Evolutionary conservation across 2,797 vertebrate species (phyloP), one percentile per base, ranked within the genome.

Genomic region (Urophycis tenuis): DNA sequence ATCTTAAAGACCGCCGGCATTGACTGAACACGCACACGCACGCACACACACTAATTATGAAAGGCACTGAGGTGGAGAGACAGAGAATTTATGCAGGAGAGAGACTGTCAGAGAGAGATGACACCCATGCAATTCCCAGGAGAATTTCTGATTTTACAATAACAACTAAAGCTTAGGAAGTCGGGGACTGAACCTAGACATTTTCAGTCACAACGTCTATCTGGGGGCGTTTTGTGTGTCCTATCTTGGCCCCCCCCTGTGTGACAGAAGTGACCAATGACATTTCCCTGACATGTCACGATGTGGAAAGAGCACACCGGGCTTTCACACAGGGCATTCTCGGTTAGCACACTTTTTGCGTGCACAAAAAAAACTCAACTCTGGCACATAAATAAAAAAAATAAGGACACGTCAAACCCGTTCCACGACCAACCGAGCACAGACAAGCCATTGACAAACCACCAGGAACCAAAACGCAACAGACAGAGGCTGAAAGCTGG

Each of bases 1-100:
- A 99, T 96, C 78, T 94, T 96, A 79, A 96, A 99, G 79, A 98
- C 90, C 0, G 92, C 91, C 12, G 93, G 92, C 83, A 92, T 76
- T 36, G 85, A 80, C 92, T 93, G 85, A 7, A 75, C 72, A 75
- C 29, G 77, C 1, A 15, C 2, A 60, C 53, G 25, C 22, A 60
- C 53, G 3, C 45, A 49, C 45, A 49, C 19, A 36, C 71, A 36
- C 33, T 73, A 45, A 29, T 45, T 11, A 39, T 25, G 35, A 15
- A 39, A 25, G 35, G 34, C 5, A 14, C 33, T 25, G 34, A 36
- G 33, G n/a, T 29, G n/a, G 25, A 14, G 33, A n/a, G 11, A 3
- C 19, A 72, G 33, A 72, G 22, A 5, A 35, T 22, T 72, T 19
- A 34, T 60, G 8, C 8, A 60, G n/a, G 53, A 9, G n/a, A 60